Conservation (phyloP, 2,888 invertebrate genomes). For the Andrena dorsata region DNA sequence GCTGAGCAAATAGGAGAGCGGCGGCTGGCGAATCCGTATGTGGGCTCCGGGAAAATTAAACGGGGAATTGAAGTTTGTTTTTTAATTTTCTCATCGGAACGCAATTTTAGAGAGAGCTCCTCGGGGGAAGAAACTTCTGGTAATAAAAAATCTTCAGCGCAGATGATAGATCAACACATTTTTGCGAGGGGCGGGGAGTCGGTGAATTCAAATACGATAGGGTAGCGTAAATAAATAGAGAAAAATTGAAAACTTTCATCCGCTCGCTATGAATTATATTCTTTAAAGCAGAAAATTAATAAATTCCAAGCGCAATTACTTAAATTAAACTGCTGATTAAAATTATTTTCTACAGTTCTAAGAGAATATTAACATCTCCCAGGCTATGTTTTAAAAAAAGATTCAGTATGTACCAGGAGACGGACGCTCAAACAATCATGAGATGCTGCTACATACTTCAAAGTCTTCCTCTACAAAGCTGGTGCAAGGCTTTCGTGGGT, state of each 20-base stretch:
- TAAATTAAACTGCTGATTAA: too few species aligned
- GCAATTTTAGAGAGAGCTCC: background rate
- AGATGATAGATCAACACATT: background rate
- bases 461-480: background rate
- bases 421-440: background rate
- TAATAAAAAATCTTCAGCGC: background rate
- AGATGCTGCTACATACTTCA: background rate
- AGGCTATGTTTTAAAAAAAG: background rate
- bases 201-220: too few species aligned
- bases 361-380: too few species aligned
- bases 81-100: background rate
- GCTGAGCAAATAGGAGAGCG: slow-evolving; percentile 9
- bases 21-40: background rate
- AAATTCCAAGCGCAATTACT: too few species aligned
- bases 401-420: background rate
- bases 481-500: background rate
- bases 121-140: background rate
- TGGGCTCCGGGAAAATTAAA: background rate
- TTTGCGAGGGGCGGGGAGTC: too few species aligned
- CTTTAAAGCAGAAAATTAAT: too few species aligned
- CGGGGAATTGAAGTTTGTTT: background rate
- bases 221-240: too few species aligned
- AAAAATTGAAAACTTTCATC: too few species aligned
- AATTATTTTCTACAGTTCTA: too few species aligned
- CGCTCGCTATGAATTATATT: too few species aligned